phyloP scores from a whole-genome alignment of 2,797 vertebrate species.

The Echiichthys vipera region DNA sequence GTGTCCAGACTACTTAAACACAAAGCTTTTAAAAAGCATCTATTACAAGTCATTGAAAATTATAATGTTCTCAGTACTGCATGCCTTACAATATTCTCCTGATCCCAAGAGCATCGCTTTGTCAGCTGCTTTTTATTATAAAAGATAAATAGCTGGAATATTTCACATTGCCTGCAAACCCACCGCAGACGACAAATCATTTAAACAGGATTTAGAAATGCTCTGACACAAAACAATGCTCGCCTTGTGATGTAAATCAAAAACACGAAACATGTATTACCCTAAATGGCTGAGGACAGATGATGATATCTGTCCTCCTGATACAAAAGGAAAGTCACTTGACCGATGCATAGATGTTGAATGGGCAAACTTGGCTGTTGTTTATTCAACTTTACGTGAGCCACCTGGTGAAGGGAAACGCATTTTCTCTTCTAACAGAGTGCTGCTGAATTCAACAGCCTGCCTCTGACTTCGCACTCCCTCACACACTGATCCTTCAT shows the following conservation, averaged over 20 bases:
- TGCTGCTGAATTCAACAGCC: slow-evolving; percentile 72
- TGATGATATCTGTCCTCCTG: background rate
- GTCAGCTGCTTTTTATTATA: slow-evolving; percentile 44
- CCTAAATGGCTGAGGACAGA: background rate
- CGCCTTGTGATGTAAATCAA: background rate
- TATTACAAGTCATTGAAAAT: background rate
- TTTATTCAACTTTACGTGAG: background rate
- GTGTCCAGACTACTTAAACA: slow-evolving; percentile 17
- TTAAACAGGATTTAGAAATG: slow-evolving; percentile 7
- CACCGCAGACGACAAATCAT: slow-evolving; percentile 7
- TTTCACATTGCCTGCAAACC: slow-evolving; percentile 25
- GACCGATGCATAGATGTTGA: background rate
- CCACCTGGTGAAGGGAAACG: background rate
- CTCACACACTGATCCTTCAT: slow-evolving; percentile 53
- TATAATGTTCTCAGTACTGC: background rate
- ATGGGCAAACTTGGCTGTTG: background rate
- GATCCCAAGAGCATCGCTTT: slow-evolving; percentile 4
- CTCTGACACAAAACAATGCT: slow-evolving; percentile 5
- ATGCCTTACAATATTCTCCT: background rate
- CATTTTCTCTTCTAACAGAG: slow-evolving; percentile 50
- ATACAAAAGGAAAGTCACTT: background rate
- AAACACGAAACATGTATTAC: slow-evolving; percentile 2
- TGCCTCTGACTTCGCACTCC: slow-evolving; percentile 24
- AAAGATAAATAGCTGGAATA: slow-evolving; percentile 39
- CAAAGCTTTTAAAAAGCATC: background rate